Evolutionary conservation across 2,113 vertebrate species (phyloP).

Genomic region (Aleadryas rufinucha): DNA sequence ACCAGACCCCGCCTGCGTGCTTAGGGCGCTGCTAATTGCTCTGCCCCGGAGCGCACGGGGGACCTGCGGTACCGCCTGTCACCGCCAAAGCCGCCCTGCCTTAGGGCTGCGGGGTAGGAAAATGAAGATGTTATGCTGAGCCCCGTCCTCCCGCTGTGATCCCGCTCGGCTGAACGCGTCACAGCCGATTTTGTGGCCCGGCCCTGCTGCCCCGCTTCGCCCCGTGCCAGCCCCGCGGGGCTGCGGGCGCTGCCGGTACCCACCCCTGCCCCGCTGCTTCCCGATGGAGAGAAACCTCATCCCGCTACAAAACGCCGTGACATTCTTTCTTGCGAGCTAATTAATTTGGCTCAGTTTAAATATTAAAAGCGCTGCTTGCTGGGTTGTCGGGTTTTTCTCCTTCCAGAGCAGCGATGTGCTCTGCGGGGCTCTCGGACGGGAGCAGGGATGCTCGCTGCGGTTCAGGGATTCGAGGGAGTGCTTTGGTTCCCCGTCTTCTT

Average conservation of each 20-base stretch:
- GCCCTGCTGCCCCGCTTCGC: no score
- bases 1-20: rapidly evolving
- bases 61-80: background rate
- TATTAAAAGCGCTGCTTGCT: background rate
- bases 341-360: background rate
- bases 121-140: background rate
- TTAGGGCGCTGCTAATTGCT: background rate
- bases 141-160: background rate
- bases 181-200: background rate
- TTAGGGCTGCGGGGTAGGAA: background rate
- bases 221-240: rapidly evolving
- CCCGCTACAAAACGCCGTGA: background rate
- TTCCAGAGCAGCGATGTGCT: background rate
- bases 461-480: background rate
- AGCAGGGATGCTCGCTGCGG: background rate
- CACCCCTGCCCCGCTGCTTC: background rate
- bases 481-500: background rate
- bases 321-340: background rate
- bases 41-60: background rate
- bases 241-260: rapidly evolving
- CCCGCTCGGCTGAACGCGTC: background rate
- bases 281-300: background rate
- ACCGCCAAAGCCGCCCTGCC: background rate
- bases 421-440: background rate
- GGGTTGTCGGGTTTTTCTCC: background rate